Base-by-base conservation (phyloP, 2,888 invertebrate genomes). In the Aspidiotus destructor region DNA sequence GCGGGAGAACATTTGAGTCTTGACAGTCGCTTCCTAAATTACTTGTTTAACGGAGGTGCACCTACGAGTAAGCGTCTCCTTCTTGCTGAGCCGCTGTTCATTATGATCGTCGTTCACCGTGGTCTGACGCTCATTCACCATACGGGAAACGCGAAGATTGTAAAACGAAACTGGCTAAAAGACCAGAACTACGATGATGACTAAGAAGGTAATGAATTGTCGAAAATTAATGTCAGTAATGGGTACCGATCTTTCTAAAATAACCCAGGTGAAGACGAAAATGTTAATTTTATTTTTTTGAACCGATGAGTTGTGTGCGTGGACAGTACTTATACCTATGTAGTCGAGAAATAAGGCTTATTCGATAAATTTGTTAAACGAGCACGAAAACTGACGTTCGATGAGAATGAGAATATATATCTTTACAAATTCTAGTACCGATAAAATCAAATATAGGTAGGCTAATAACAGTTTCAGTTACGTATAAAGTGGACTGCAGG, bases 21-120 rank as follows among this genome's bases (percentile, higher is more conserved):
- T 63, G 63, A 63, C 63, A 63, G 63, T 54, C 63, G 54, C 54
- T 63, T 63, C 63, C 63, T 63, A 63, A 63, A 63, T 63, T 28
- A 41, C 53, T 54, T 63, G 28, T 28, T 28, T 28, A 28, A 28
- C 28, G 28, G 28, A 28, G 28, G 28, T 28, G 28, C 28, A 28
- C 5, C 28, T 28, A 28, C 54, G 13, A 54, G 11, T 53, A 41
- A 63, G 15, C 52, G 63, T 63, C 63, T 63, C 53, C 28, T 28
- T 28, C 28, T 28, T 28, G 28, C 28, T 28, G 28, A n/a, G 48
- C 48, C 48, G 48, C 48, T 48, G n/a, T 48, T 48, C n/a, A 48
- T n/a, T 13, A 11, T 16, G 41, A 28, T 53, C 53, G 63, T 63
- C 52, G 15, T 44, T 17, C 40, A 41, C 5, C 28, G 28, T 28